Conservation (phyloP, 2,797 vertebrate genomes). For the Sebastes minor region DNA sequence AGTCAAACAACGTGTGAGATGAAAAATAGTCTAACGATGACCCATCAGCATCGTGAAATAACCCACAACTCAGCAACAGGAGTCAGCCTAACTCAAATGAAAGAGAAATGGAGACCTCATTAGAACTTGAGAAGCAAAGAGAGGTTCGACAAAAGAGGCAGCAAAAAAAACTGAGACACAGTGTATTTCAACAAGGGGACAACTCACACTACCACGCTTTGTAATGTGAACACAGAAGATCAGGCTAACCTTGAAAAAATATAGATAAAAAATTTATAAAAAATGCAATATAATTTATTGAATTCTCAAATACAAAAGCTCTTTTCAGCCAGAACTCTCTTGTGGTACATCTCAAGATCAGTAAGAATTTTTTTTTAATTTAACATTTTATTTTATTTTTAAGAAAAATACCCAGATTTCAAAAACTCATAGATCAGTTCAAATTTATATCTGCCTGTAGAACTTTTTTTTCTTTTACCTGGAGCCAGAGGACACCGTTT, state of each 20-base stretch:
- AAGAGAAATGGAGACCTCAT: background rate
- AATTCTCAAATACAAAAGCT: background rate
- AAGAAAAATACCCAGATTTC: background rate
- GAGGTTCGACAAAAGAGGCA: background rate
- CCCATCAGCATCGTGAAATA: background rate
- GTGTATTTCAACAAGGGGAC: background rate
- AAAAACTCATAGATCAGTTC: background rate
- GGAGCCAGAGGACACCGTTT: background rate
- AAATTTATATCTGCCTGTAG: background rate
- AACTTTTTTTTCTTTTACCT: background rate
- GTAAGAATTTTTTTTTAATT: background rate
- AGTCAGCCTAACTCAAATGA: background rate
- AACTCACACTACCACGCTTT: background rate
- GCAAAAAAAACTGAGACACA: background rate
- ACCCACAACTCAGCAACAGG: background rate
- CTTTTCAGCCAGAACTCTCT: background rate
- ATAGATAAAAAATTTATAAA: background rate
- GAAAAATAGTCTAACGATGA: background rate
- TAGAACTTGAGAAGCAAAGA: background rate
- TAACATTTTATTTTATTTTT: background rate
- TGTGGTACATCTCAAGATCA: background rate
- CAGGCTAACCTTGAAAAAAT: background rate
- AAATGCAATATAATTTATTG: background rate
- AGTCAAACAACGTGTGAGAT: background rate
- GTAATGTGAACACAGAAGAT: background rate